Base-by-base conservation (phyloP, 1,140 invertebrate genomes). In the Lordiphosa stackelbergi region DNA sequence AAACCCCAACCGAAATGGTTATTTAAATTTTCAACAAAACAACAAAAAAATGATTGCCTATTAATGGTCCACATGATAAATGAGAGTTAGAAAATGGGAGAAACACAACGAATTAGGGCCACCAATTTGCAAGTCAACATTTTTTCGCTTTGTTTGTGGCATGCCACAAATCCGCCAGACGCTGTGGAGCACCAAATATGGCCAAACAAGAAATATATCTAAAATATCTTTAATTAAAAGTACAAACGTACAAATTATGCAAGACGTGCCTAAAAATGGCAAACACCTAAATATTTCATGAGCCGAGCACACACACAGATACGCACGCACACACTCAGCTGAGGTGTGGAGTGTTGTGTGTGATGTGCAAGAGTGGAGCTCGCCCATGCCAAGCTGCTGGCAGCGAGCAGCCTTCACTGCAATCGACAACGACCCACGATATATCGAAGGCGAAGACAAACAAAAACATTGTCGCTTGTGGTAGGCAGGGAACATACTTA, bases 201-300 rank as follows among this genome's bases (percentile, higher is more conserved):
- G 73, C 6, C 43, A 73, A 58, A 56, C 69, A 69, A 73, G 73
- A 72, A 75, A 65, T 55, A 73, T 57, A 58, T 78, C 65, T 62
- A 53, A 65, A 66, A 72, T 72, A 81, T 72, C 77, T 81, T 77
- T 81, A 81, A 81, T 81, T 83, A 81, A 77, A 72, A 77, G 68
- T 72, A 81, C 77, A 77, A 71, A 71, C 66, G 70, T 81, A 77
- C 63, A 72, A 79, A 81, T 81, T 83, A 81, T 81, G 75, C 72
- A 81, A 79, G 72, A 79, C 62, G 63, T 77, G 75, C 66, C 68
- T 72, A 83, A 79, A 79, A 83, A 79, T 70, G 75, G 75, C 71
- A 71, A 83, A 77, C 71, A 79, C 75, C 77, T 81, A 79, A 83
- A 79, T 79, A 83, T 83, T 75, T 79, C 69, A 63, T 63, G 71